phyloP scores from a whole-genome alignment of 2,888 invertebrate genomes.

The Nasonovia ribisnigri region DNA sequence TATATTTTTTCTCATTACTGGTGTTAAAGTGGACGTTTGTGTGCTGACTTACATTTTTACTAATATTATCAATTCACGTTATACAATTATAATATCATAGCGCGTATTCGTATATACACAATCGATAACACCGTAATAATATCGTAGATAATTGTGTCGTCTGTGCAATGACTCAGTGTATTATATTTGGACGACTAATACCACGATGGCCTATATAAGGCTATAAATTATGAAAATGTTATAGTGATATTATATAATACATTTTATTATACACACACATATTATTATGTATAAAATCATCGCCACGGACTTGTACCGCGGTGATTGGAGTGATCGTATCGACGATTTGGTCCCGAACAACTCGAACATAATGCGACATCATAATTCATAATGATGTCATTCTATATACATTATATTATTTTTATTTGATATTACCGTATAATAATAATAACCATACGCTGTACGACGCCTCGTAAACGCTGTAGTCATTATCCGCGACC shows the following conservation, averaged over 20 bases:
- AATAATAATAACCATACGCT: neutral
- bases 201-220: neutral
- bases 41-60: neutral
- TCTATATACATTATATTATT: neutral
- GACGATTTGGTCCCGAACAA: neutral
- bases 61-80: neutral
- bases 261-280: too few species aligned
- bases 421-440: too few species aligned
- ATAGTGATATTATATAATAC: neutral
- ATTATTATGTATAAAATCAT: neutral
- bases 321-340: neutral
- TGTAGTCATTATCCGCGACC: neutral
- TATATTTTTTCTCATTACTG: neutral
- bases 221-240: neutral
- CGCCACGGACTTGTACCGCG: neutral
- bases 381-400: neutral
- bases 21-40: neutral
- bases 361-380: neutral
- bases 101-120: neutral
- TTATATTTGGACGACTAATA: neutral
- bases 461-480: constrained; percentile 7
- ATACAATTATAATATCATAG: neutral
- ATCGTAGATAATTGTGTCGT: neutral
- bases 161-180: neutral
- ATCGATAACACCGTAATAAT: neutral